Evolutionary conservation across 2,113 vertebrate genomes (phyloP).

Genomic region (Ardeotis arabs): DNA sequence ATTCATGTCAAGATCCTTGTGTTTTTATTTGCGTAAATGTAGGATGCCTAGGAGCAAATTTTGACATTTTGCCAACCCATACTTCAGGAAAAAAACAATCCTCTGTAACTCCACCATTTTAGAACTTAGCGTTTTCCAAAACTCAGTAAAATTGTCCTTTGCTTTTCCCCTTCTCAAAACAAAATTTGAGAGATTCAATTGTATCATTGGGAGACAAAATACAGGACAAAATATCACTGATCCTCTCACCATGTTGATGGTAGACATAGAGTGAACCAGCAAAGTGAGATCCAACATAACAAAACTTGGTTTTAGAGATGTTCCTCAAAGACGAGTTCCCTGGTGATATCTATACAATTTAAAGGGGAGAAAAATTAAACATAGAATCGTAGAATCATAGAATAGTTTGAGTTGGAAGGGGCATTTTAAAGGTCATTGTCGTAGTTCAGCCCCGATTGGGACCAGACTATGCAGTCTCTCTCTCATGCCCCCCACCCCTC

Average conservation of each 20-base stretch:
- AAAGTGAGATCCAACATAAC: not conserved
- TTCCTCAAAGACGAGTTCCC: slow-evolving; percentile 61
- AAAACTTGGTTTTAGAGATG: slow-evolving; percentile 42
- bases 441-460: too few species aligned
- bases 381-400: too few species aligned
- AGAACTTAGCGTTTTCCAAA: not conserved
- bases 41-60: not conserved
- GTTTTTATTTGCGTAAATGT: not conserved
- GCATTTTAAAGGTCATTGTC: too few species aligned
- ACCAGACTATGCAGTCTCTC: too few species aligned
- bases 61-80: not conserved
- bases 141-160: not conserved
- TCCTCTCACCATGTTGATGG: not conserved
- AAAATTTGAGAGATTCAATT: slow-evolving; percentile 9
- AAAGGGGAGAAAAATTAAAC: slow-evolving; percentile 25
- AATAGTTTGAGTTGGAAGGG: too few species aligned
- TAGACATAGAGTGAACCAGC: not conserved
- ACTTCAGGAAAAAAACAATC: slow-evolving; percentile 8
- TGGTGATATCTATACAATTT: slow-evolving; percentile 25
- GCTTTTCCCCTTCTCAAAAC: not conserved
- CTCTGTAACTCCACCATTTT: not conserved
- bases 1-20: not conserved
- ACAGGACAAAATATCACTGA: not conserved
- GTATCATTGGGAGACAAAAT: not conserved
- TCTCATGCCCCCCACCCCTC: too few species aligned